Percentiles rank a stretch among this genome's conserved stretches.
Conservation (phyloP, 2,797 vertebrate species). For the Anguilla pacifica region DNA sequence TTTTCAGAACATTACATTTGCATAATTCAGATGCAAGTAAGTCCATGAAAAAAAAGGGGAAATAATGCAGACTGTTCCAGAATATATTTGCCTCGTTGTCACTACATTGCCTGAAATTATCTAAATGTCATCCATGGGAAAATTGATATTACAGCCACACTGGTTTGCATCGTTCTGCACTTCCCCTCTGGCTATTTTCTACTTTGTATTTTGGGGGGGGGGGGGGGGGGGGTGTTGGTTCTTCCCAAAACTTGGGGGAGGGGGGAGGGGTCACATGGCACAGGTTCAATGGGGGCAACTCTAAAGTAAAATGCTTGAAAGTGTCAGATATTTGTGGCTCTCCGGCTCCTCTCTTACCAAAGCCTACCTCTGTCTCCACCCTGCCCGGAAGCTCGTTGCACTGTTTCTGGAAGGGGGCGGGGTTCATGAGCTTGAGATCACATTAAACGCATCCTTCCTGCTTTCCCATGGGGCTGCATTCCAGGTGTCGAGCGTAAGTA, state of each 20-base stretch:
- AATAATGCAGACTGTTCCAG: not conserved
- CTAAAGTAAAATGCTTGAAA: not conserved
- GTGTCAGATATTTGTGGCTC: not conserved
- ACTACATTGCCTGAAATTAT: not conserved
- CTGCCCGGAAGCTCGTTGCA: not conserved
- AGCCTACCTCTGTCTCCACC: not conserved
- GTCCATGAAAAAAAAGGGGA: not conserved
- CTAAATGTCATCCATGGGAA: too few relatives aligned
- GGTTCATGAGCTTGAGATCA: not conserved
- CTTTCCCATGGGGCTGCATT: slow-evolving; percentile 34
- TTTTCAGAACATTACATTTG: not conserved
- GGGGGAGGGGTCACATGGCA: not conserved
- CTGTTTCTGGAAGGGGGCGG: not conserved
- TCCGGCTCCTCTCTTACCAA: not conserved
- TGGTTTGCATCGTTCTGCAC: not conserved
- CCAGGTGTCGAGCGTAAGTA: slow-evolving; percentile 25
- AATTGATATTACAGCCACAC: not conserved
- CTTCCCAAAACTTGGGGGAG: not conserved
- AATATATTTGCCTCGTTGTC: not conserved
- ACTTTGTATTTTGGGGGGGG: too few relatives aligned
- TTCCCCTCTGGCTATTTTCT: too few relatives aligned
- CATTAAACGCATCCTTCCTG: not conserved
- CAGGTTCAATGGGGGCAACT: too few relatives aligned
- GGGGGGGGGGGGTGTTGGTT: too few relatives aligned
- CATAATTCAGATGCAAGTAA: not conserved